These are phyloP conservation scores for Lanistes nyassanus DNA, from an alignment of 1,140 invertebrate species.

Conservation along the genomic window DNA sequence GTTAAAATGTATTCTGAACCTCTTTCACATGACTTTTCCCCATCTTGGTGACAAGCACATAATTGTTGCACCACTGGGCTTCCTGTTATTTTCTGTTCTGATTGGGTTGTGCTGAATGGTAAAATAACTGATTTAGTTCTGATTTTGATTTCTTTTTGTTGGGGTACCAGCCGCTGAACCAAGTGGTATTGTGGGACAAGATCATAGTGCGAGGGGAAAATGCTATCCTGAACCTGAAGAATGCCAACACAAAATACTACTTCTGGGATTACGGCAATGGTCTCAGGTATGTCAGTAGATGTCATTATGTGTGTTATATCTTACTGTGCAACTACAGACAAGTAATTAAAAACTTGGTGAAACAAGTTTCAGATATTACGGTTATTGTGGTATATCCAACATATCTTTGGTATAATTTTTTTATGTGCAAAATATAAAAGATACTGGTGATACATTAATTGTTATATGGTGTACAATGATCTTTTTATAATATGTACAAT, in stretches of 20 bases:
- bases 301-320: too few species aligned
- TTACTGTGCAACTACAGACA: background rate
- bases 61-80: too few species aligned
- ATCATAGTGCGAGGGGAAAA: constrained; percentile 95
- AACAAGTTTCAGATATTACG: too few species aligned
- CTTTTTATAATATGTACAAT: background rate
- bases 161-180: constrained; percentile 71
- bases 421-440: background rate
- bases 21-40: too few species aligned
- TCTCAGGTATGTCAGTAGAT: constrained; percentile 81
- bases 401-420: background rate
- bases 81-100: too few species aligned
- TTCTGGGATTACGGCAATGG: constrained; percentile 99
- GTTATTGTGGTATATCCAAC: too few species aligned
- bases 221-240: constrained; percentile 89
- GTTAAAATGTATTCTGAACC: too few species aligned
- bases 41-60: too few species aligned
- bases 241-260: constrained; percentile 98
- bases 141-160: background rate
- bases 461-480: background rate
- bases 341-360: background rate
- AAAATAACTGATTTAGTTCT: background rate
- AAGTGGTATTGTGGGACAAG: constrained; percentile 98
- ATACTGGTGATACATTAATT: background rate
- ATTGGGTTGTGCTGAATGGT: too few species aligned